Conservation (phyloP, 2,113 vertebrate species). For the Ibidorhyncha struthersii region DNA sequence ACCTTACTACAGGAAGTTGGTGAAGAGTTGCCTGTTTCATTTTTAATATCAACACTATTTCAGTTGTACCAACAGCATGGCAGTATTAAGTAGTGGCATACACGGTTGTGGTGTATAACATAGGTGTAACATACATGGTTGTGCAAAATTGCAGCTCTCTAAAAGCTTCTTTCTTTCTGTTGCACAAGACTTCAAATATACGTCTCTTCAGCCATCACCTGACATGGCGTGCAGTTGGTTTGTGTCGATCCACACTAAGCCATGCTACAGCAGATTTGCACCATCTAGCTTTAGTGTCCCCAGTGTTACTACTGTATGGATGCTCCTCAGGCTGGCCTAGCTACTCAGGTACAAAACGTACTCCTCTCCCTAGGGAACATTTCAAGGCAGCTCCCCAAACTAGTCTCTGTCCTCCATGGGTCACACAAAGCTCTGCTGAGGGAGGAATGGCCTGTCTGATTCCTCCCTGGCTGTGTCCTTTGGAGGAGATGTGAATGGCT, state of each 20-base stretch:
- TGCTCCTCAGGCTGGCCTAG: background rate
- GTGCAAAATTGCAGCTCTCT: conserved; percentile 9
- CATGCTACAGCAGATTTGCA: background rate
- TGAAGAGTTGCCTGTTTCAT: background rate
- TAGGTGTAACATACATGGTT: background rate
- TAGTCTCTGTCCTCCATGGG: background rate
- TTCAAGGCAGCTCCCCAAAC: background rate
- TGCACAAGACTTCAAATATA: background rate
- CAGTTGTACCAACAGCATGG: conserved; percentile 10
- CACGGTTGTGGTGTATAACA: background rate
- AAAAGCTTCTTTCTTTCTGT: conserved; percentile 9
- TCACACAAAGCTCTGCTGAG: background rate
- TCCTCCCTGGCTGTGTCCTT: background rate
- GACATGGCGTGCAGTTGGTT: background rate
- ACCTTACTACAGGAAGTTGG: background rate
- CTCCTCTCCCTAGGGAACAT: background rate
- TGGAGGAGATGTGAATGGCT: background rate
- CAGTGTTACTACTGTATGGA: too few species aligned
- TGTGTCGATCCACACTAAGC: accelerated
- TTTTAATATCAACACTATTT: conserved; percentile 30
- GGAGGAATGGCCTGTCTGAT: background rate
- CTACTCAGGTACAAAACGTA: background rate
- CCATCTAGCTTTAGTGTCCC: background rate
- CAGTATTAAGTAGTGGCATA: background rate
- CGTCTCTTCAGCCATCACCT: background rate